These are phyloP conservation scores for Sylvilagus bachmani DNA, from an alignment of 2,113 vertebrate species.

Conservation along the genomic window DNA sequence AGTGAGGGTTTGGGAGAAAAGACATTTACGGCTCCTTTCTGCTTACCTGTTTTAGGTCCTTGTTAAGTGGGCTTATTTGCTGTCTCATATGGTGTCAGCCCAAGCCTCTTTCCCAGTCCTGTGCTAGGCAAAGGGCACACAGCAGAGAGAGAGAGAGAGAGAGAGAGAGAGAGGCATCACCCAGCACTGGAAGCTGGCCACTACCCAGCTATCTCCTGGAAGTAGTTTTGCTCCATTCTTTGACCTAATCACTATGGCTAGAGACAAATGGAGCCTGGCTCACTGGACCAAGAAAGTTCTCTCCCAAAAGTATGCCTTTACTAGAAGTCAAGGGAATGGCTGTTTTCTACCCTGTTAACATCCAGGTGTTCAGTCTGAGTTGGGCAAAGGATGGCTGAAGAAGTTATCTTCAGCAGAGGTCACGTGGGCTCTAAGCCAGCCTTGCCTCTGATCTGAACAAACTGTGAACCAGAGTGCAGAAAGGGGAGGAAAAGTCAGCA, in stretches of 20 bases:
- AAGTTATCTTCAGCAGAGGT: no score
- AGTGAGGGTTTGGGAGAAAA: neutral
- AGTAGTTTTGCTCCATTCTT: neutral
- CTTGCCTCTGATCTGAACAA: neutral
- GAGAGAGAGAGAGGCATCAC: neutral
- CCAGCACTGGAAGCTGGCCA: neutral
- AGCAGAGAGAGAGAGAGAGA: neutral
- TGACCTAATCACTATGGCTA: neutral
- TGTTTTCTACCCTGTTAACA: neutral
- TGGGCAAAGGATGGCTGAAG: neutral
- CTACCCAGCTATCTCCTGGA: neutral
- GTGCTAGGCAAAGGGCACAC: no score
- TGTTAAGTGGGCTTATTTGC: neutral
- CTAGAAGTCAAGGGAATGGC: neutral
- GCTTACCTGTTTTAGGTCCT: neutral
- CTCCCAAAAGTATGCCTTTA: neutral
- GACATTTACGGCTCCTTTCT: neutral
- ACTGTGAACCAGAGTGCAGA: neutral
- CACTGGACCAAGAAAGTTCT: neutral
- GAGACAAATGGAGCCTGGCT: neutral
- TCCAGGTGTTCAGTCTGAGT: neutral
- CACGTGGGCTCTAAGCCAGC: no score
- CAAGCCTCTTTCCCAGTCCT: neutral
- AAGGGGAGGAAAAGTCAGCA: neutral
- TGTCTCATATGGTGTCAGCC: neutral